Conservation (phyloP, 2,113 vertebrate genomes). For the Dasyornis broadbenti region DNA sequence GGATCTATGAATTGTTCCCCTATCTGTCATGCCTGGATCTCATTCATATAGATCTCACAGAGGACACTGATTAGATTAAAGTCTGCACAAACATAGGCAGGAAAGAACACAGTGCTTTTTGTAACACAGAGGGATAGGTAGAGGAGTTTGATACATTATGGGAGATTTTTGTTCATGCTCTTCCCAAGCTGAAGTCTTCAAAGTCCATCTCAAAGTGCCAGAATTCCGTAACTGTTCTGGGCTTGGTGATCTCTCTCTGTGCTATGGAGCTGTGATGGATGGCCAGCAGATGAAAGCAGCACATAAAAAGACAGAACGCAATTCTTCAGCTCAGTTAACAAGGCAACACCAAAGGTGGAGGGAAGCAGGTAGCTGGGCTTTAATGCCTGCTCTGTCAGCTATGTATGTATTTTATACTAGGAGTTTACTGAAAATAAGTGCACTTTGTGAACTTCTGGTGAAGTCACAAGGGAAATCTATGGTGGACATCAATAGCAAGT, state of each 20-base stretch:
- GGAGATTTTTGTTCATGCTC: not conserved
- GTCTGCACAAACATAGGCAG: not conserved
- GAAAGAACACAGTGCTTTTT: not conserved
- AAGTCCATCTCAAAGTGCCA: not conserved
- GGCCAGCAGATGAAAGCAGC: not conserved
- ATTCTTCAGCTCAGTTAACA: not conserved
- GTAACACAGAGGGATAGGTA: not conserved
- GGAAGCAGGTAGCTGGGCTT: not conserved
- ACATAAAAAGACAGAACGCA: not conserved
- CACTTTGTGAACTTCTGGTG: not conserved
- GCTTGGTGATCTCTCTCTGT: not conserved
- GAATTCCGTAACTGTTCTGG: not conserved
- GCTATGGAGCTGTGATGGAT: not conserved
- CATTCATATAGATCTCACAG: not conserved
- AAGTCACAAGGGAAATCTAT: not conserved
- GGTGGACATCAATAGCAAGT: not conserved
- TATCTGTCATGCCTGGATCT: not conserved
- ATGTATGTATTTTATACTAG: not conserved
- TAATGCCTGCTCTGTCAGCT: not conserved
- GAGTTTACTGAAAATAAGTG: not conserved
- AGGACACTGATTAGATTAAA: not conserved
- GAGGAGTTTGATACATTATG: not conserved
- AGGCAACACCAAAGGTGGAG: not conserved
- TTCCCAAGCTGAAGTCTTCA: not conserved
- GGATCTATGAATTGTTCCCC: not conserved